phyloP scores from a whole-genome alignment of 2,797 vertebrate genomes.

The Syncerus caffer region DNA sequence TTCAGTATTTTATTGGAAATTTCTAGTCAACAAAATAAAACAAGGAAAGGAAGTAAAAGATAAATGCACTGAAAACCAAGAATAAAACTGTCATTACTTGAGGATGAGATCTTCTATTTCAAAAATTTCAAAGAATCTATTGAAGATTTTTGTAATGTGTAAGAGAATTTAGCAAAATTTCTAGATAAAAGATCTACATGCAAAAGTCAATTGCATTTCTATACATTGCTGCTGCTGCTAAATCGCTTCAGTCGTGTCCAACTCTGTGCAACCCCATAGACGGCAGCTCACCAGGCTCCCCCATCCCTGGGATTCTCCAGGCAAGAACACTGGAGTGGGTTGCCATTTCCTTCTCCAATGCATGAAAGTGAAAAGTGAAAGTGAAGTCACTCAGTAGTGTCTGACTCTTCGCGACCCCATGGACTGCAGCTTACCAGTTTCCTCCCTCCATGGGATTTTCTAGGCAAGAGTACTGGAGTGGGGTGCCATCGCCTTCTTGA shows the following conservation, averaged over 20 bases:
- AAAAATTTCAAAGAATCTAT: not conserved
- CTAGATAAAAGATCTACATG: not conserved
- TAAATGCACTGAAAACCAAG: conserved; percentile 8
- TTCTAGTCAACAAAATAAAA: conserved; percentile 44
- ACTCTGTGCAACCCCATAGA: no score
- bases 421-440: no score
- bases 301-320: no score
- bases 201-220: not conserved
- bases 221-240: not conserved
- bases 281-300: no score
- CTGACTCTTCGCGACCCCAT: no score
- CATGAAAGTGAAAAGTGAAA: no score
- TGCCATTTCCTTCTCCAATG: no score
- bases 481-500: not conserved
- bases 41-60: conserved; percentile 7
- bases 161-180: not conserved
- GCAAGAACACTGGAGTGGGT: no score
- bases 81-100: not conserved
- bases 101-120: not conserved
- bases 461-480: no score
- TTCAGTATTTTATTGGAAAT: conserved; percentile 36
- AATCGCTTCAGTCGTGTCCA: fast-evolving
- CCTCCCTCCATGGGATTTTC: no score
- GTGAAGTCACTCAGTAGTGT: no score
- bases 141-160: not conserved